Evolutionary conservation across 2,888 invertebrate genomes (phyloP).

Genomic region (Hypomecis atomaria): DNA sequence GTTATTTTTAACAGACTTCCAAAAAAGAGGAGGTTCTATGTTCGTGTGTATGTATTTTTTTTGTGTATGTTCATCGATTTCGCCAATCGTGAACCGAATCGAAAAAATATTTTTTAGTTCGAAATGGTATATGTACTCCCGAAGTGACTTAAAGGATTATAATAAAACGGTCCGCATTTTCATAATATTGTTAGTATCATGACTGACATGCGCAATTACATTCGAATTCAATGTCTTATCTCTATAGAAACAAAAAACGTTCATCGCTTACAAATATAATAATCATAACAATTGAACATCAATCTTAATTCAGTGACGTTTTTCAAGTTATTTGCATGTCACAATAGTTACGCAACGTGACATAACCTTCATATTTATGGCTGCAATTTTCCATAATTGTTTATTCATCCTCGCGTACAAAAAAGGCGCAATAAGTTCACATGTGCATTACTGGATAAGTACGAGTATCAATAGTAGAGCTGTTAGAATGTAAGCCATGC

Average conservation of each 20-base stretch:
- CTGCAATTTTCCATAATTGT: constrained; percentile 41
- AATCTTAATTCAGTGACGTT: constrained; percentile 37
- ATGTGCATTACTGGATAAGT: constrained; percentile 50
- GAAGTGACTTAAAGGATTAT: too few species aligned
- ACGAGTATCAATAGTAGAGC: constrained; percentile 56
- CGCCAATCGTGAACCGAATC: too few species aligned
- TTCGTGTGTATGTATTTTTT: too few species aligned
- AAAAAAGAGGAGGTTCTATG: too few species aligned
- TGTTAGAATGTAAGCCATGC: constrained; percentile 61
- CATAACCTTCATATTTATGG: constrained; percentile 43
- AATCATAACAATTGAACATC: constrained; percentile 38
- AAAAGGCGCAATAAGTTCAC: constrained; percentile 49
- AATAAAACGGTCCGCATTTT: too few species aligned
- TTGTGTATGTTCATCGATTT: too few species aligned
- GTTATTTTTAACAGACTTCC: too few species aligned
- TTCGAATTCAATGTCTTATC: background rate
- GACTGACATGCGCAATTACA: background rate
- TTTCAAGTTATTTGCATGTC: constrained; percentile 45
- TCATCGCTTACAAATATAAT: constrained; percentile 25
- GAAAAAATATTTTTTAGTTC: too few species aligned
- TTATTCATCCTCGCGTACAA: constrained; percentile 49
- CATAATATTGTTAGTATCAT: too few species aligned
- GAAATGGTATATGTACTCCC: too few species aligned
- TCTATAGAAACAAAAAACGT: constrained; percentile 10
- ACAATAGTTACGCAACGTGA: constrained; percentile 38